Evolutionary conservation across 1,140 invertebrate species (phyloP), one percentile per base, ranked within the genome.

Genomic region (Penaeus japonicus): DNA sequence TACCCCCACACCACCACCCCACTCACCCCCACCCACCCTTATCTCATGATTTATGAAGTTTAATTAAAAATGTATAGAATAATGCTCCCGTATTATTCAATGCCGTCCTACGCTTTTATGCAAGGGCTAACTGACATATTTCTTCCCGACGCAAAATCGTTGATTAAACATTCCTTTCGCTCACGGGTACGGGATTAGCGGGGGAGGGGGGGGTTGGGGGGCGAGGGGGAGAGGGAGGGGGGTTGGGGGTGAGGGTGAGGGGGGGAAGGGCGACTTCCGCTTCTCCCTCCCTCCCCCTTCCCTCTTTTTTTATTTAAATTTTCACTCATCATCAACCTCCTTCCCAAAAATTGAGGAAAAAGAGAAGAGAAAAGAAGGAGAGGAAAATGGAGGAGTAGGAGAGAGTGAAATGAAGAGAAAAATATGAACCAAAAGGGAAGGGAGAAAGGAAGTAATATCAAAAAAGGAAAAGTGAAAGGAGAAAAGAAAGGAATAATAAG

Each of bases 41-140:
- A 88, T 62, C 86, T n/a, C 24, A 89, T 89, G 89, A 89, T 89
- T 85, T 83, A 89, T 86, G 89, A 89, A 85, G 84, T 86, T 89
- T 86, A 89, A 89, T 89, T 89, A 89, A 89, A 89, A 89, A 82
- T 89, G 89, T 89, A 89, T 89, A 89, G 89, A 89, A 89, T 89
- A 89, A 86, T 89, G 89, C 79, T 84, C 30, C 79, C 84, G 30
- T 86, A 85, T 89, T 89, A 85, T 89, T 89, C 89, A 89, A 89
- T 89, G 89, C 89, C 89, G 30, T 18, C 84, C 89, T 78, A 77
- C 89, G 84, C 89, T 89, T 89, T 89, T 85, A 84, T 89, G 89
- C 27, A 62, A 89, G 55, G 83, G 84, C 84, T 85, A 73, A 57
- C 78, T 89, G 89, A 89, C 75, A 89, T 89, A 89, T 89, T 82